phyloP scores from a whole-genome alignment of 2,797 vertebrate genomes.

The Chelonia mydas region DNA sequence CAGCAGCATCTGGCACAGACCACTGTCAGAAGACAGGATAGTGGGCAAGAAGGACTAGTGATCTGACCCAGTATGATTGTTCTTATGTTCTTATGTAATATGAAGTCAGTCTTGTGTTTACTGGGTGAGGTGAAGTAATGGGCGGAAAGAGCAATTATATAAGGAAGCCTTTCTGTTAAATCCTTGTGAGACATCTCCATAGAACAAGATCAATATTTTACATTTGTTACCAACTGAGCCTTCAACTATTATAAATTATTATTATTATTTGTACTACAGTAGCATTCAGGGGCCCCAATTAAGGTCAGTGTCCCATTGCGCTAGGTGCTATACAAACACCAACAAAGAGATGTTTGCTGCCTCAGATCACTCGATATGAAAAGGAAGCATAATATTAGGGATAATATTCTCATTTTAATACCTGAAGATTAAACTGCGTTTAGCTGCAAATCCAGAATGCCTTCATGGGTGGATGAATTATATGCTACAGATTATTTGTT shows the following conservation, averaged over 20 bases:
- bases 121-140: background rate
- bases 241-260: background rate
- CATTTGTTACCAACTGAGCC: background rate
- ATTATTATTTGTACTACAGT: background rate
- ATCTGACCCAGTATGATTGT: background rate
- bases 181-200: background rate
- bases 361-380: background rate
- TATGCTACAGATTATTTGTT: background rate
- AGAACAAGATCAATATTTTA: background rate
- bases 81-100: background rate
- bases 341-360: background rate
- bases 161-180: background rate
- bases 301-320: background rate
- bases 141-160: background rate
- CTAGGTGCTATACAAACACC: background rate
- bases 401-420: background rate
- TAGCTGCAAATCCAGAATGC: constrained; percentile 8
- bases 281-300: background rate
- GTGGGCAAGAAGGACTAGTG: background rate
- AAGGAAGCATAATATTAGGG: background rate
- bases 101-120: background rate
- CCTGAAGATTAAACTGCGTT: background rate
- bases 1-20: background rate
- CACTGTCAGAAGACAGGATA: background rate
- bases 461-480: constrained; percentile 3